phyloP scores from a whole-genome alignment of 2,888 invertebrate genomes.

The Drosophila mayaguana region DNA sequence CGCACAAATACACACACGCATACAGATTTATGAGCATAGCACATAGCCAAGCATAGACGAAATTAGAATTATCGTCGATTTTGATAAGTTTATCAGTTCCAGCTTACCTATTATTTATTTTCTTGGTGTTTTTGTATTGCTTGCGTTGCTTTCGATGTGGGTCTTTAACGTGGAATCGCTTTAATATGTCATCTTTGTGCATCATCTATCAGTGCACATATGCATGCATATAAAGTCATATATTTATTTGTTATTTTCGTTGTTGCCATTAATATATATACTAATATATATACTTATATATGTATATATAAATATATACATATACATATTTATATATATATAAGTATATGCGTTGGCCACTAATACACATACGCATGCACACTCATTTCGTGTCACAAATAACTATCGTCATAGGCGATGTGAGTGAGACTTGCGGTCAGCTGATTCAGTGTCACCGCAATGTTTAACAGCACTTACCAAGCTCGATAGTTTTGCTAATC shows the following conservation, averaged over 20 bases:
- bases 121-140: slow-evolving; percentile 24
- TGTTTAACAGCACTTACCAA: slow-evolving; percentile 25
- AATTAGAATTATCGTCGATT: slow-evolving; percentile 64
- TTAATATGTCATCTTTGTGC: slow-evolving; percentile 62
- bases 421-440: slow-evolving; percentile 22
- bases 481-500: not conserved
- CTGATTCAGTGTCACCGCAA: slow-evolving; percentile 18
- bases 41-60: slow-evolving; percentile 31
- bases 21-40: slow-evolving; percentile 15
- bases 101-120: slow-evolving; percentile 53
- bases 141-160: slow-evolving; percentile 17
- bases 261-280: slow-evolving; percentile 45
- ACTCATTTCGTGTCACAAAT: slow-evolving; percentile 35
- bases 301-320: slow-evolving; percentile 19
- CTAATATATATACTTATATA: slow-evolving; percentile 17
- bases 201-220: slow-evolving; percentile 59
- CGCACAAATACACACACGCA: not conserved
- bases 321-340: slow-evolving; percentile 18
- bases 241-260: slow-evolving; percentile 69
- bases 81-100: slow-evolving; percentile 70
- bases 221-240: slow-evolving; percentile 50
- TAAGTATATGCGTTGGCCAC: slow-evolving; percentile 24
- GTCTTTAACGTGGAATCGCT: slow-evolving; percentile 31
- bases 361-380: slow-evolving; percentile 33
- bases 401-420: slow-evolving; percentile 38